A percentile compares a stretch with the other conserved stretches of the same genome.
These are phyloP conservation scores for Pycnonotus jocosus DNA, from an alignment of 2,113 vertebrate genomes.

Conservation along the genomic window DNA sequence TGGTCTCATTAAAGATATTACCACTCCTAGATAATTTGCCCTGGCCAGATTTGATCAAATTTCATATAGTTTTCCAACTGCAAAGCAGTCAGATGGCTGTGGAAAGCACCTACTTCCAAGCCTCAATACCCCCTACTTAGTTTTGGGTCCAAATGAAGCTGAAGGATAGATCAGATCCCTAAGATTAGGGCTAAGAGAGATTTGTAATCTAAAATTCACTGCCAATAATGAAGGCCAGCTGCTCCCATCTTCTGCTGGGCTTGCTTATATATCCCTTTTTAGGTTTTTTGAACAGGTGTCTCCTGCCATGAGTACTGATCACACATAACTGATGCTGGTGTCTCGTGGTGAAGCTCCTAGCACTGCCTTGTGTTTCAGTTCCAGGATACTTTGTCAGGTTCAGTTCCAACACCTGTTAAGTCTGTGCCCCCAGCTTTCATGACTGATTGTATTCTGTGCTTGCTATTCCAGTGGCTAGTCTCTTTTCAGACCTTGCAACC, in stretches of 20 bases:
- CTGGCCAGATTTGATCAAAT: not conserved
- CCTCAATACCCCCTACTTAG: not conserved
- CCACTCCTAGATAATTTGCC: not conserved
- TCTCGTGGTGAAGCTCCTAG: not conserved
- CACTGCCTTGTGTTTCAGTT: not conserved
- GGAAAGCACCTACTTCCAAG: not conserved
- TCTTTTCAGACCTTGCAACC: not conserved
- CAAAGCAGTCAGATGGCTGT: not conserved
- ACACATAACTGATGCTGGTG: not conserved
- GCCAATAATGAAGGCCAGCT: not conserved
- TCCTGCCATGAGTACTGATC: not conserved
- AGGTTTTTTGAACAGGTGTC: not conserved
- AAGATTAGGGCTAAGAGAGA: not conserved
- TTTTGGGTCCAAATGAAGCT: not conserved
- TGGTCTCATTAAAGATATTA: not conserved
- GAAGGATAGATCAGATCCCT: not conserved
- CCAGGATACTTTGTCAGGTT: not conserved
- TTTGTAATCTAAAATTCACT: not conserved
- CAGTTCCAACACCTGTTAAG: not conserved
- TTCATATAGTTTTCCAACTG: not conserved
- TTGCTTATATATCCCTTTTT: not conserved
- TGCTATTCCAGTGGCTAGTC: not conserved
- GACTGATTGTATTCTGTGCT: not conserved
- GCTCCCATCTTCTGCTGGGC: not conserved
- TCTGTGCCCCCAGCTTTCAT: not conserved